phyloP scores from a whole-genome alignment of 2,113 vertebrate genomes.

The Cnemophilus loriae region DNA sequence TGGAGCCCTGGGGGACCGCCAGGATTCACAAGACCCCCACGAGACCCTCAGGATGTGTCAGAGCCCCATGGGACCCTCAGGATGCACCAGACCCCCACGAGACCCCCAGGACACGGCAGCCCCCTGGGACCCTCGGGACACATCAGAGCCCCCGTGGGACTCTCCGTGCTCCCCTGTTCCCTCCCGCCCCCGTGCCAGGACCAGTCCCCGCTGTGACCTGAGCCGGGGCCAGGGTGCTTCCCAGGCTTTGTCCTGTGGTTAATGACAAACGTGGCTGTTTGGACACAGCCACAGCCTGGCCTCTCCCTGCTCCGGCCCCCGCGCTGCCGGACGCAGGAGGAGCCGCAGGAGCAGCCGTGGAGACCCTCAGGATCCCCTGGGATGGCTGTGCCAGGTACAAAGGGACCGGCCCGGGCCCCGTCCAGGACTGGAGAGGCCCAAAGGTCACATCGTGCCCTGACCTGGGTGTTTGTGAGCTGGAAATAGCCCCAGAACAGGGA shows the following conservation, averaged over 20 bases:
- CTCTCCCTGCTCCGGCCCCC: not conserved
- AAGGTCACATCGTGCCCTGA: not conserved
- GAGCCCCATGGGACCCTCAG: not conserved
- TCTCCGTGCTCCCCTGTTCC: not conserved
- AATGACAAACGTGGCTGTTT: not conserved
- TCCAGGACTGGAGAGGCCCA: not conserved
- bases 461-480: not conserved
- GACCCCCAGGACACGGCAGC: not conserved
- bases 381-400: accelerated
- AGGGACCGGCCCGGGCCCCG: not conserved
- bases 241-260: not conserved
- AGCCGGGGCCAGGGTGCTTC: accelerated
- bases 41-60: not conserved
- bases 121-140: not conserved
- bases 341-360: not conserved
- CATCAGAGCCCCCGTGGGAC: not conserved
- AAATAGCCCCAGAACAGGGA: not conserved
- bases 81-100: not conserved
- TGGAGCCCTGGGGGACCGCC: not conserved
- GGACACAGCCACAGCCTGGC: not conserved
- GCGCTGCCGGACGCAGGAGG: accelerated
- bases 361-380: not conserved
- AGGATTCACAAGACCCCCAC: not conserved
- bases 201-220: accelerated
- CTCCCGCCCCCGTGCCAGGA: accelerated